Conservation (phyloP, 2,888 invertebrate genomes). For the Thera obeliscata region DNA sequence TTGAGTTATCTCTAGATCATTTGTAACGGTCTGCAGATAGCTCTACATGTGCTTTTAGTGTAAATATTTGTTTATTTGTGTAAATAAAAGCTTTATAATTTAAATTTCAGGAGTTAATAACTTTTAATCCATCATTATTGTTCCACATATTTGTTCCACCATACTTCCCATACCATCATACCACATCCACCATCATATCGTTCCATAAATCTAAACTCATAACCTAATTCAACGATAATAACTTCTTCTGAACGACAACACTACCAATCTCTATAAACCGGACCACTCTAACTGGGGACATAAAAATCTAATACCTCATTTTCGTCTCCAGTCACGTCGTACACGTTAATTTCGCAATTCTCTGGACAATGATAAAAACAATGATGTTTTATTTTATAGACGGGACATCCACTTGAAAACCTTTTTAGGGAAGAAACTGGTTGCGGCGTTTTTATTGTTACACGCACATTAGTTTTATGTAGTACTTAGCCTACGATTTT, state of each 20-base stretch:
- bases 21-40: no score
- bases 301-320: constrained; percentile 41
- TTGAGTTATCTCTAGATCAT: no score
- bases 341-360: constrained; percentile 59
- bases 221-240: constrained; percentile 11
- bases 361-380: constrained; percentile 58
- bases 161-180: no score
- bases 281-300: constrained; percentile 22
- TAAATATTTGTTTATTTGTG: no score
- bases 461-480: neutral
- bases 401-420: constrained; percentile 4
- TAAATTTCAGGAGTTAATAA: no score
- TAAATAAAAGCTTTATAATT: no score
- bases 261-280: constrained; percentile 31
- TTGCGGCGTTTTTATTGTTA: neutral
- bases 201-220: neutral
- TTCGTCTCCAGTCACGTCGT: constrained; percentile 51
- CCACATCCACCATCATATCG: neutral
- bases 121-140: no score
- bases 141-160: no score
- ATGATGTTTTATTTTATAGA: constrained; percentile 56
- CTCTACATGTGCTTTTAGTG: no score
- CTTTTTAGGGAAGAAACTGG: constrained; percentile 15
- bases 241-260: constrained; percentile 17
- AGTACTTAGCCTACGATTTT: no score